Evolutionary conservation across 2,797 vertebrate species (phyloP), one percentile per base, ranked within the genome.

Genomic region (Phrynocephalus vlangalii): DNA sequence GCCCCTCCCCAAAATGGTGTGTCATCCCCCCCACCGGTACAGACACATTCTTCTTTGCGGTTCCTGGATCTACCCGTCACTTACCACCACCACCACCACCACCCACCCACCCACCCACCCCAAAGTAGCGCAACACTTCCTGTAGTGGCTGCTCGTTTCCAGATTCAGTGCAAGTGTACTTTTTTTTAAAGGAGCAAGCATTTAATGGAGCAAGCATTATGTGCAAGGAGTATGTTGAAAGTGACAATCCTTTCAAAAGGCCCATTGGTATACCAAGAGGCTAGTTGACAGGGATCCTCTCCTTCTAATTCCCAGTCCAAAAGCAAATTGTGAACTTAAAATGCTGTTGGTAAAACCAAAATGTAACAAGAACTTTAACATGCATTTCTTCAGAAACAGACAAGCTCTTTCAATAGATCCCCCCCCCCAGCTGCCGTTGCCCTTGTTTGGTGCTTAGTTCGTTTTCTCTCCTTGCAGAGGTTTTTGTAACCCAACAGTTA

Each of bases 401-500:
- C 0, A 75, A 3, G 70, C 89, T 70, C 79, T 15, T 87, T 66
- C 0, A 81, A 16, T 3, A 85, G 82, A 13, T 1, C 15, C 0
- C 48, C 75, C 50, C 2, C 18, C 18, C 15, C 5, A 0, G 18
- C 16, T 85, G 38, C 28, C 33, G 6, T 75, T 76, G 60, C 22
- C 16, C 70, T 60, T 76, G 8, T 30, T 6, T 50, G 30, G 75
- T 1, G 9, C 63, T 0, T 79, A 82, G 24, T 87, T 92, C 90
- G 66, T 86, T 81, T 70, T 79, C 10, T 44, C 38, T 44, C 2
- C 50, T 48, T 78, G 1, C 85, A 87, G 90, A 88, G 86, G 5
- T 76, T 82, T 8, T 1, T 85, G 76, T 60, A 83, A 88, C 79
- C 3, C 18, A 77, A 56, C 33, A 38, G 11, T 90, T 50, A 92